phyloP scores from a whole-genome alignment of 2,113 vertebrate species.

The Litocranius walleri region DNA sequence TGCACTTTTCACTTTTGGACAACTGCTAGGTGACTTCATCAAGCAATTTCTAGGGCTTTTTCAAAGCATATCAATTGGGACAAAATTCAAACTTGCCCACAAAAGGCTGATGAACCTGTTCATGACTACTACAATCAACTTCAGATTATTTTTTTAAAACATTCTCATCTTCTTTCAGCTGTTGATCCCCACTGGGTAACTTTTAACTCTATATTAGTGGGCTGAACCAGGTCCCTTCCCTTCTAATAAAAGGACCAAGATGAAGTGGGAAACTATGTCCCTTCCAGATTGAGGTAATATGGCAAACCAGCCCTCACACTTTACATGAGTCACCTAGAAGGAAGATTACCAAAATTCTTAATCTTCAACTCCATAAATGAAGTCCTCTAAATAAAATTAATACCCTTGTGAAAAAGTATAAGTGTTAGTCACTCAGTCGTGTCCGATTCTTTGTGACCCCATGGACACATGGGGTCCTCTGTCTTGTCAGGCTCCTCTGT shows the following conservation, averaged over 20 bases:
- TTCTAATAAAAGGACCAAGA: not conserved
- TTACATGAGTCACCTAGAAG: not conserved
- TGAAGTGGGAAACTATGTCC: not conserved
- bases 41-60: not conserved
- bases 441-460: not conserved
- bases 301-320: not conserved
- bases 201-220: not conserved
- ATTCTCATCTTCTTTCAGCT: not conserved
- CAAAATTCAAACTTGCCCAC: not conserved
- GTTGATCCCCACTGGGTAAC: not conserved
- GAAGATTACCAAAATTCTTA: not conserved
- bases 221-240: not conserved
- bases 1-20: not conserved
- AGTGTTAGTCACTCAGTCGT: not conserved
- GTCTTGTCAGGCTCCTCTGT: not conserved
- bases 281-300: not conserved
- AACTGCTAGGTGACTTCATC: not conserved
- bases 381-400: not conserved
- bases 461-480: not conserved
- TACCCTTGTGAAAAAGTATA: not conserved
- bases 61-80: not conserved
- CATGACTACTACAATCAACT: not conserved
- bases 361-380: not conserved
- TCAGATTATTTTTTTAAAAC: not conserved
- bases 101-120: not conserved